A percentile compares a stretch with the other conserved stretches of the same genome.
Conservation (phyloP, 2,797 vertebrate species). For the Rhabdophis nuchalis region DNA sequence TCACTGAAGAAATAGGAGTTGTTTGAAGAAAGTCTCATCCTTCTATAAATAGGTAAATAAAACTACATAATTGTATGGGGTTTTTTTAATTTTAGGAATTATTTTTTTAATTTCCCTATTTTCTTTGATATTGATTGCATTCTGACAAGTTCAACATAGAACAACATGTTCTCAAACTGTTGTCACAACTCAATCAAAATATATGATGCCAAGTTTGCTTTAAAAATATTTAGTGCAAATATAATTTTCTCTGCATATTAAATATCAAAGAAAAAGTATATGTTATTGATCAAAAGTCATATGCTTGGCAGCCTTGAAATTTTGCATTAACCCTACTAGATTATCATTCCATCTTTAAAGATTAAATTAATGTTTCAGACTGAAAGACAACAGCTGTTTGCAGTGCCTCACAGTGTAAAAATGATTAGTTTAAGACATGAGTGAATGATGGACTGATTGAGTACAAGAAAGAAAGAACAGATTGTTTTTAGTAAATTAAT, state of each 20-base stretch:
- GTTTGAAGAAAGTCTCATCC: neutral
- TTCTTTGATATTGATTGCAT: neutral
- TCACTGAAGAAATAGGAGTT: neutral
- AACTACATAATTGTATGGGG: neutral
- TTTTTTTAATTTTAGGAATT: neutral
- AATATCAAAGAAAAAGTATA: neutral
- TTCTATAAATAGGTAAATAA: neutral
- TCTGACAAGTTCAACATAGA: neutral
- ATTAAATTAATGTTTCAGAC: slow-evolving; percentile 61
- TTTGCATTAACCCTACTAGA: slow-evolving; percentile 43
- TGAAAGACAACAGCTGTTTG: slow-evolving; percentile 50
- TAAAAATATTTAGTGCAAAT: slow-evolving; percentile 7
- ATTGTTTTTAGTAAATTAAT: slow-evolving; percentile 67
- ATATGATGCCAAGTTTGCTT: neutral
- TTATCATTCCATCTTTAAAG: slow-evolving; percentile 51
- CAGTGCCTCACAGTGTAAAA: slow-evolving; percentile 39
- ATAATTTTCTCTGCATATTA: neutral
- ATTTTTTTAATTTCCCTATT: neutral
- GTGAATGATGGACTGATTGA: neutral
- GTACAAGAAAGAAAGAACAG: slow-evolving; percentile 50
- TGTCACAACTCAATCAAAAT: slow-evolving; percentile 17
- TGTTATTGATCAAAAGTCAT: slow-evolving; percentile 34
- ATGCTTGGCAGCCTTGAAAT: slow-evolving; percentile 27
- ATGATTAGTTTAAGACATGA: slow-evolving; percentile 35
- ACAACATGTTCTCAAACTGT: neutral